Base-by-base conservation (phyloP, 1,140 invertebrate genomes). In the Drosophila navojoa region DNA sequence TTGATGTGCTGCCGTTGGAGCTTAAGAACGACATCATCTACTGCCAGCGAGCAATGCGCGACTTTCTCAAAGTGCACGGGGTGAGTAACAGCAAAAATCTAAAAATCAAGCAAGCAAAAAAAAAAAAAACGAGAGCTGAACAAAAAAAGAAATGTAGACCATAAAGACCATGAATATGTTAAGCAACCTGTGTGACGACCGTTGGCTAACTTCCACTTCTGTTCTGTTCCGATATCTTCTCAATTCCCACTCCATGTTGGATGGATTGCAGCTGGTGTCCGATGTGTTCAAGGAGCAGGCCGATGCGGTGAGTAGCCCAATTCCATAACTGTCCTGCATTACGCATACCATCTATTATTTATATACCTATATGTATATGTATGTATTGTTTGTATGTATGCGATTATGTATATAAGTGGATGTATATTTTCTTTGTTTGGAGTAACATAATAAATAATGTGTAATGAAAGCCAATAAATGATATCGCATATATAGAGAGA, bases 21-120 rank as follows among this genome's bases (percentile, higher is more conserved):
- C 63, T 92, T 1, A 91, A 89, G 49, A 89, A 92, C 71, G 91
- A 92, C 47, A 80, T 92, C 66, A 71, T 92, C 62, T 92, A 92
- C 63, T 92, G 90, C 58, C 91, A 92, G 66, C 84, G 90, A 54
- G 78, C 90, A 35, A 25, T 92, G 72, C 79, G 84, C 54, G 73
- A 91, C 49, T 85, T 86, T 69, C 77, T 92, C 55, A 92, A 90
- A 71, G 91, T 92, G 54, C 91, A 92, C 60, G 74, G 76, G 80
- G 91, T 92, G 53, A 92, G 79, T 78, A 50, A 52, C 38, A 42
- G 38, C 38, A 57, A 15, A n/a, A 15, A 61, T 42, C 44, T 40
- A 19, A 13, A 53, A 49, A n/a, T 38, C 16, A 50, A 50, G 52
- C 44, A 52, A 45, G 19, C 57, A 40, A 57, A 25, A 44, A 38